Evolutionary conservation across 2,888 invertebrate species (phyloP).

Genomic region (Cantharis nigra): DNA sequence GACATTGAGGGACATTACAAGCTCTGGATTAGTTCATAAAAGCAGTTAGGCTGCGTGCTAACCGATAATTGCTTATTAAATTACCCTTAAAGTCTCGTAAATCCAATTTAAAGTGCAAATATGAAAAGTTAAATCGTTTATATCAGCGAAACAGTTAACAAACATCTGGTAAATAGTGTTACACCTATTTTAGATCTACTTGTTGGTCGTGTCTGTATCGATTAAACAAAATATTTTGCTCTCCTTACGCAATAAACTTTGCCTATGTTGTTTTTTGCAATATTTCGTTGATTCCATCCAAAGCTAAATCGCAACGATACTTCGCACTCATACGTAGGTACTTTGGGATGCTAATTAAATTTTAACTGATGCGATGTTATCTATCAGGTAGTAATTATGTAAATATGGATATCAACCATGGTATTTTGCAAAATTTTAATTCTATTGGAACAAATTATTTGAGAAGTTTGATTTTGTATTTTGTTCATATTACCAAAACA

Average conservation of each 20-base stretch:
- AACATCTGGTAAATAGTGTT: conserved; percentile 35
- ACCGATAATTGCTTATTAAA: conserved; percentile 45
- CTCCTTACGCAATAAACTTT: neutral
- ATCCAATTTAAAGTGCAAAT: conserved; percentile 40
- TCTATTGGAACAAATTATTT: neutral
- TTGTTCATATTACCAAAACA: too few species aligned
- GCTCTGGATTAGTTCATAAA: conserved; percentile 40
- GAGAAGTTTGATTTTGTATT: too few species aligned
- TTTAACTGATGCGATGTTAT: neutral
- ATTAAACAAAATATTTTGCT: conserved; percentile 6
- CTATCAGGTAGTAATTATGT: neutral
- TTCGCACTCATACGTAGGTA: neutral
- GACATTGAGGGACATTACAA: conserved; percentile 27
- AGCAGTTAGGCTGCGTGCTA: conserved; percentile 42
- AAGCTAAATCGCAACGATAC: too few species aligned
- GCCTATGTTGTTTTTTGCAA: neutral
- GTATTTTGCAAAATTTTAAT: neutral
- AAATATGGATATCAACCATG: neutral
- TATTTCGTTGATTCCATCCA: neutral
- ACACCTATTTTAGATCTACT: conserved; percentile 32
- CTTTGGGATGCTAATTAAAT: neutral
- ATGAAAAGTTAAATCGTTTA: conserved; percentile 40
- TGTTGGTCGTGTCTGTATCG: conserved; percentile 30
- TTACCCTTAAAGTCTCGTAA: conserved; percentile 43
- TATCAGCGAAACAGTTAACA: conserved; percentile 31